These are phyloP conservation scores for Raphicerus campestris DNA, from an alignment of 2,113 vertebrate genomes.

Conservation along the genomic window DNA sequence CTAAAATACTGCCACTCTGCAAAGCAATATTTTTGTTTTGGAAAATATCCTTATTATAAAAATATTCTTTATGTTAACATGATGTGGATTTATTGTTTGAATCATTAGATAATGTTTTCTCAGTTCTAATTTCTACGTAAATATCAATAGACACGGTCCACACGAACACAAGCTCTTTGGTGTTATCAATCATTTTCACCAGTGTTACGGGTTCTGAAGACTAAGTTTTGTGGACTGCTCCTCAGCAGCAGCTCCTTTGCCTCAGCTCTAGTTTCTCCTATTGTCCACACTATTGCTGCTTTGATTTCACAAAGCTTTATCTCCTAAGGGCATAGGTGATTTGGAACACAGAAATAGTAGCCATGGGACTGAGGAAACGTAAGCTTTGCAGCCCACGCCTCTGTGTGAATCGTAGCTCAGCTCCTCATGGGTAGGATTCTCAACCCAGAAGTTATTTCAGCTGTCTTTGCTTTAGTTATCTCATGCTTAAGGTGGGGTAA, in stretches of 20 bases:
- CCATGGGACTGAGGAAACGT: rapidly evolving
- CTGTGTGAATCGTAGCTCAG: neutral
- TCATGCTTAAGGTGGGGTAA: neutral
- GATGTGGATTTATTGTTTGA: neutral
- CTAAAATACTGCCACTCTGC: neutral
- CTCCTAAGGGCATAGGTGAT: neutral
- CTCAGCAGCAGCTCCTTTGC: neutral
- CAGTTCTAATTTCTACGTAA: neutral
- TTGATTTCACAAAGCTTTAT: neutral
- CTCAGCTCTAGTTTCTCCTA: neutral
- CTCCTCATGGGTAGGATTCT: neutral
- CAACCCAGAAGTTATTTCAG: neutral
- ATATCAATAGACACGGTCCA: neutral
- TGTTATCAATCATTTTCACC: neutral
- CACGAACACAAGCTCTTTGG: neutral
- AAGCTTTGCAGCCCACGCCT: neutral
- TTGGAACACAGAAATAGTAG: neutral
- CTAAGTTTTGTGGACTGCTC: too few species aligned
- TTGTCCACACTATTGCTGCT: neutral
- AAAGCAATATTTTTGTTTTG: neutral
- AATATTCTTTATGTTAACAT: neutral
- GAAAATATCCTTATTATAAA: neutral
- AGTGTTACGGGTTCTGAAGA: rapidly evolving
- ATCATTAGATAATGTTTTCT: neutral
- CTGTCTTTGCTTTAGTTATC: neutral